These are phyloP conservation scores for Cygnus buccinator DNA, from an alignment of 2,113 vertebrate species.

Conservation along the genomic window DNA sequence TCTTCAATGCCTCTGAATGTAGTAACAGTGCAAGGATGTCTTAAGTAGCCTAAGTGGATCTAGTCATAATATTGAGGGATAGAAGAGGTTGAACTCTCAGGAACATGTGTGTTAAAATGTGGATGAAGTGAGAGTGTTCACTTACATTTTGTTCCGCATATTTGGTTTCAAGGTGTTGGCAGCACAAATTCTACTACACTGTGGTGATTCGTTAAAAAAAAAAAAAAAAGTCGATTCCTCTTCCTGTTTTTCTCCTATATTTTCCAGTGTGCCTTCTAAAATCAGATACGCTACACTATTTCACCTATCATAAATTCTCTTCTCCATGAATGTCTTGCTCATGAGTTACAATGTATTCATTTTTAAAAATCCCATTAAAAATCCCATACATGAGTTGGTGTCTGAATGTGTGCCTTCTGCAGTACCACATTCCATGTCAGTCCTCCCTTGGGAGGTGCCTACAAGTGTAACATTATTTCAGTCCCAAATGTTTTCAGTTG, in stretches of 20 bases:
- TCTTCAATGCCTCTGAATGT: not conserved
- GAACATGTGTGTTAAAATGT: not conserved
- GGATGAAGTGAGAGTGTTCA: not conserved
- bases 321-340: not conserved
- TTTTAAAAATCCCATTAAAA: not conserved
- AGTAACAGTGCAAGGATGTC: not conserved
- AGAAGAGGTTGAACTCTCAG: not conserved
- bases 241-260: not conserved
- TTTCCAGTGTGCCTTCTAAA: not conserved
- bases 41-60: slow-evolving; percentile 13
- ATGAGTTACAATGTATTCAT: not conserved
- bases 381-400: not conserved
- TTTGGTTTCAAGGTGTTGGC: not conserved
- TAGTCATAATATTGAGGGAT: slow-evolving; percentile 2
- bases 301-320: not conserved
- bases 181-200: not conserved
- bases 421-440: not conserved
- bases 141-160: not conserved
- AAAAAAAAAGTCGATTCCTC: not conserved
- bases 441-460: not conserved
- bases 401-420: not conserved
- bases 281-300: not conserved
- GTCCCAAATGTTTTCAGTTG: slow-evolving; percentile 28
- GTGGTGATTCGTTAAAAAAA: not conserved
- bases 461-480: not conserved